Evolutionary conservation across 2,888 invertebrate genomes (phyloP).

Genomic region (Athetis lepigone): DNA sequence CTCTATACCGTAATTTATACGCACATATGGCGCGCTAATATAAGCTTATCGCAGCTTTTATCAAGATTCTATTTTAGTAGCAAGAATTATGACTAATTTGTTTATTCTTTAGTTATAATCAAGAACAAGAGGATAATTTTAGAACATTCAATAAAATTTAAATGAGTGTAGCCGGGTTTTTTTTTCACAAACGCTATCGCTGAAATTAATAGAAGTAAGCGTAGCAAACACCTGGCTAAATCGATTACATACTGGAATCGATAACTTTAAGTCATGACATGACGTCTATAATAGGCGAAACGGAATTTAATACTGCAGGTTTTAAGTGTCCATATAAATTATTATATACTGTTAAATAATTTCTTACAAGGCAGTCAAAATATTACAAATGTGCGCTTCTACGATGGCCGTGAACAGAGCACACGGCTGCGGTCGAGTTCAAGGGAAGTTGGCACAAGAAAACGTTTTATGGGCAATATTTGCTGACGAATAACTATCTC

Average conservation of each 20-base stretch:
- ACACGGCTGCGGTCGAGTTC: constrained; percentile 70
- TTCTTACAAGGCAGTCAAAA: constrained; percentile 46
- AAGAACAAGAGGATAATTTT: constrained; percentile 4
- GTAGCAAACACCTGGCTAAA: background rate
- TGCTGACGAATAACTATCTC: constrained; percentile 54
- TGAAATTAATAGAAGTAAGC: background rate
- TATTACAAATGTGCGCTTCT: constrained; percentile 44
- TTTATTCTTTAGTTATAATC: constrained; percentile 6
- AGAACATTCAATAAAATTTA: constrained; percentile 2
- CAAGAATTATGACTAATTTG: constrained; percentile 29
- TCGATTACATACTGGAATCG: background rate
- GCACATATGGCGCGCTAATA: constrained; percentile 75
- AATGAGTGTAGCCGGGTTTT: background rate
- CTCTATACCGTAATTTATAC: constrained; percentile 74
- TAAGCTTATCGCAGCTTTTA: constrained; percentile 62
- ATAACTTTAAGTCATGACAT: constrained; percentile 5
- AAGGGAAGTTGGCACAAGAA: constrained; percentile 67
- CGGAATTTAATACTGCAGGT: constrained; percentile 8
- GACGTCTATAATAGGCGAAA: constrained; percentile 8
- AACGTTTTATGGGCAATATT: constrained; percentile 58
- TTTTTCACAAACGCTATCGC: background rate
- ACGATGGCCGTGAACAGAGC: constrained; percentile 64
- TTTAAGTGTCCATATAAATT: constrained; percentile 26
- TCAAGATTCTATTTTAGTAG: constrained; percentile 43
- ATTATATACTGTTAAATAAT: constrained; percentile 55